Percentiles rank a stretch among this genome's conserved stretches.
phyloP scores from a whole-genome alignment of 2,113 vertebrate genomes.

The Artemisiospiza belli region DNA sequence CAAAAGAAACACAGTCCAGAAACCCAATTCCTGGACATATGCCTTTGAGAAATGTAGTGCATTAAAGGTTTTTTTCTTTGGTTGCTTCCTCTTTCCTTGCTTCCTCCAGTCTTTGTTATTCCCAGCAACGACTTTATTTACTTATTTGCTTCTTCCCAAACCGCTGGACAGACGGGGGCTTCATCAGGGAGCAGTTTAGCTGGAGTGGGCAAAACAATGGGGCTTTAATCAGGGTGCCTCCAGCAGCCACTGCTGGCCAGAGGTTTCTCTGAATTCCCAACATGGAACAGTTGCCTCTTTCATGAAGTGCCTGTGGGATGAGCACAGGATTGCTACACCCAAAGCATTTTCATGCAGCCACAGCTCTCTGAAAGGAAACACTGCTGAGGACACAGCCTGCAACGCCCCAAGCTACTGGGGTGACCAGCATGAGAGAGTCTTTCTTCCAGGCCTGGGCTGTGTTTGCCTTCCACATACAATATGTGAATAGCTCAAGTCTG shows the following conservation, averaged over 20 bases:
- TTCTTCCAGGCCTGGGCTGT: constrained; percentile 39
- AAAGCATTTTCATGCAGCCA: constrained; percentile 37
- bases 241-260: constrained; percentile 30
- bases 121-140: constrained; percentile 4
- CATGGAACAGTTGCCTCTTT: constrained; percentile 65
- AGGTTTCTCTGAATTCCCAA: constrained; percentile 51
- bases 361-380: neutral
- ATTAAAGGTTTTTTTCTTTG: neutral
- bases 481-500: constrained; percentile 32
- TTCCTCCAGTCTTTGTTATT: constrained; percentile 22
- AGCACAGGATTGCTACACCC: constrained; percentile 55
- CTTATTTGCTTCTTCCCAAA: constrained; percentile 21
- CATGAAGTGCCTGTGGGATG: constrained; percentile 47
- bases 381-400: neutral
- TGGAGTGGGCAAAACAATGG: constrained; percentile 51
- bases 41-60: constrained; percentile 4
- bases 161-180: constrained; percentile 1
- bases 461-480: constrained; percentile 23
- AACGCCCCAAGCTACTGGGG: neutral
- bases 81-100: constrained; percentile 25
- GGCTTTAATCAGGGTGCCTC: constrained; percentile 45
- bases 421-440: constrained; percentile 30
- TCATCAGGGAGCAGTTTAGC: neutral
- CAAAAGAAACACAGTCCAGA: constrained; percentile 28
- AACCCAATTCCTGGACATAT: neutral